Evolutionary conservation across 2,113 vertebrate genomes (phyloP).

Genomic region (Lepus americanus): DNA sequence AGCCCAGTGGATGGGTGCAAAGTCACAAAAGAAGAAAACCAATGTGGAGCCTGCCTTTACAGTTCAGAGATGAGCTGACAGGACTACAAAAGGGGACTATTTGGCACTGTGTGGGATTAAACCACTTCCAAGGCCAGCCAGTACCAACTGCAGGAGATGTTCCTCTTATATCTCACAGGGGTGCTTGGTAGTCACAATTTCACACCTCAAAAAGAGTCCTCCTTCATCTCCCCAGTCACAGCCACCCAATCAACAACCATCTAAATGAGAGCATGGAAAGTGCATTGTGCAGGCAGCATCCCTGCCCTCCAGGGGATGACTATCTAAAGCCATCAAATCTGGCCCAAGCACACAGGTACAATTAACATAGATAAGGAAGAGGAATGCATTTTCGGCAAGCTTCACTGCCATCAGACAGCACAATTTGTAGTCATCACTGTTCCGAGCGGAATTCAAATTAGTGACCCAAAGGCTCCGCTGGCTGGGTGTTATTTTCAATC

Average conservation of each 20-base stretch:
- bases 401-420: slow-evolving; percentile 72
- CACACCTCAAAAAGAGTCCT: slow-evolving; percentile 54
- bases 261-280: slow-evolving; percentile 9
- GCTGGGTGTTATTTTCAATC: slow-evolving; percentile 83
- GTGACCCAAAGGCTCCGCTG: slow-evolving; percentile 75
- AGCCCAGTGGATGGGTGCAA: not conserved
- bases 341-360: slow-evolving; percentile 8
- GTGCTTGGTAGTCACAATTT: slow-evolving; percentile 53
- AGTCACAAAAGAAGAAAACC: slow-evolving; percentile 24
- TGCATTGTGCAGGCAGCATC: not conserved
- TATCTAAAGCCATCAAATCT: slow-evolving; percentile 1
- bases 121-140: slow-evolving; percentile 67
- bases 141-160: slow-evolving; percentile 59
- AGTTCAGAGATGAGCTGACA: slow-evolving; percentile 62
- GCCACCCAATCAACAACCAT: slow-evolving; percentile 45
- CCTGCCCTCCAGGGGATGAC: slow-evolving; percentile 73
- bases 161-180: slow-evolving; percentile 64
- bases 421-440: slow-evolving; percentile 80
- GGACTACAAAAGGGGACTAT: slow-evolving; percentile 62
- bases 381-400: slow-evolving; percentile 66
- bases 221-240: slow-evolving; percentile 63
- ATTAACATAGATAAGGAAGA: slow-evolving; percentile 77
- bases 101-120: slow-evolving; percentile 59
- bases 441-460: slow-evolving; percentile 83
- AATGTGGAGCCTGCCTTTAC: not conserved